Evolutionary conservation across 2,113 vertebrate genomes (phyloP).

Genomic region (Centropus unirufus): DNA sequence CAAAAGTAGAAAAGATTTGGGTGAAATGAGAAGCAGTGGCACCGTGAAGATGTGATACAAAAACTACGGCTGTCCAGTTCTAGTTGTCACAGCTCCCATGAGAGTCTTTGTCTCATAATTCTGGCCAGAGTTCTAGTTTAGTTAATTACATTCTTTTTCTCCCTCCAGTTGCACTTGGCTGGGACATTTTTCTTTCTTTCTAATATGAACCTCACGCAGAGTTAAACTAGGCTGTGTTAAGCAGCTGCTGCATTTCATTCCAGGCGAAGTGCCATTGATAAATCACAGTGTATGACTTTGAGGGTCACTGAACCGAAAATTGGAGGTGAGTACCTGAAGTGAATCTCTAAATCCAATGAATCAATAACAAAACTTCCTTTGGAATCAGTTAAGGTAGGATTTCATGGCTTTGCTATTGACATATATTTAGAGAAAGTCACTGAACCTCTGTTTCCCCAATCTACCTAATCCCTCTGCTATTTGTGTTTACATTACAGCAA

Average conservation of each 20-base stretch:
- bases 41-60: not conserved
- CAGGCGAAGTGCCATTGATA: not conserved
- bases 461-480: not conserved
- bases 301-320: not conserved
- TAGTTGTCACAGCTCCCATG: not conserved
- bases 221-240: not conserved
- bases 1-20: not conserved
- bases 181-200: not conserved
- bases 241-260: not conserved
- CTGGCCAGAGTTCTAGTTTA: not conserved
- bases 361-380: not conserved
- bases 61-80: not conserved
- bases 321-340: not conserved
- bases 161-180: not conserved
- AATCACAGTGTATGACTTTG: not conserved
- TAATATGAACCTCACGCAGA: not conserved
- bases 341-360: not conserved
- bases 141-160: not conserved
- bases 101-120: not conserved
- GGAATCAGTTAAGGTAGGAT: not conserved
- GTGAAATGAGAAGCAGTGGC: not conserved
- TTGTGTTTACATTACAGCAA: not conserved
- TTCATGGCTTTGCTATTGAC: not conserved
- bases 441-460: not conserved
- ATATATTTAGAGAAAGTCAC: not conserved